Base-by-base conservation (phyloP, 2,888 invertebrate genomes). In the Altica lythri region DNA sequence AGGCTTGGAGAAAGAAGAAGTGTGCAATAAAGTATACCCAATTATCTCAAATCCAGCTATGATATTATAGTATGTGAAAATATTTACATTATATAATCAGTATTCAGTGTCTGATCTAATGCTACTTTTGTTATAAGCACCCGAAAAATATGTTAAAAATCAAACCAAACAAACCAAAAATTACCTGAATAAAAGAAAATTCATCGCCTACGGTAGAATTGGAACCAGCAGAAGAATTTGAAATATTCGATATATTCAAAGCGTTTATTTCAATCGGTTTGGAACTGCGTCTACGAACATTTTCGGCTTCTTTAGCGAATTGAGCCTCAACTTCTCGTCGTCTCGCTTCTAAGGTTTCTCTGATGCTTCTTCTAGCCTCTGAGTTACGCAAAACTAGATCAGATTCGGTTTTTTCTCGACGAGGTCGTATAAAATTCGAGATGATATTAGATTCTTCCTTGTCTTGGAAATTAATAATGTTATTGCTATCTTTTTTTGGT, bases 341-440 rank as follows among this genome's bases (percentile, higher is more conserved):
- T 59, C 80, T 75, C 10, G 78, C 77, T 58, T 79, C 78, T 61
- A 79, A 65, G 59, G 75, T 78, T 55, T 79, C 78, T 48, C 79
- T 70, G 38, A 79, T 75, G 60, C 79, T 79, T 62, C 78, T 78
- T 48, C 81, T 75, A 54, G 78, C 77, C 55, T 80, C 79, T 42
- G 81, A 78, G 75, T 81, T 85, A 69, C 88, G 82, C 72, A 89
- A 83, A 68, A 90, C 86, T 73, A 92, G 90, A 76, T 90, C 90
- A 57, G 90, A 91, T 79, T 92, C 92, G 72, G 92, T 92, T 81
- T 91, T 91, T 83, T 92, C 92, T 69, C 92, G 82, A 70, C 92
- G 83, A 44, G 89, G 90, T 69, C 83, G 82, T 65, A 86, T 73
- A 62, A 83, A 78, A 70, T 69, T 75, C 44, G 63, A 65, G 46